phyloP scores from a whole-genome alignment of 2,797 vertebrate genomes.

The Tympanoctomys barrerae region DNA sequence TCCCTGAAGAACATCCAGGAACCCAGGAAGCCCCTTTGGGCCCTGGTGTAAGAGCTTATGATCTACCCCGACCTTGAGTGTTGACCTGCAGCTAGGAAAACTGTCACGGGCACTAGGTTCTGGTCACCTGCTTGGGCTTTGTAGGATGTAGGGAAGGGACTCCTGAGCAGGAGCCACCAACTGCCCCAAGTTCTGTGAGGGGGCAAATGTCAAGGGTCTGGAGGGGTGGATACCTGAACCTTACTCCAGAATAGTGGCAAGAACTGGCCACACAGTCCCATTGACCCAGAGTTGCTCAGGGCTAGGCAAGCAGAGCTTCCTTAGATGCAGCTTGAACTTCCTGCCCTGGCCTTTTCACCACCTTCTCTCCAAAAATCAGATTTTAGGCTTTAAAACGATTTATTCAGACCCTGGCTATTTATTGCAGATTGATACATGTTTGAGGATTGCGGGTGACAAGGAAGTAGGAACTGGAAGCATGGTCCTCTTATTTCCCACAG shows the following conservation, averaged over 20 bases:
- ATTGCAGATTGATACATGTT: constrained; percentile 54
- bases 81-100: not conserved
- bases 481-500: not conserved
- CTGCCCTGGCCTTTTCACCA: not conserved
- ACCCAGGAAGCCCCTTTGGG: not conserved
- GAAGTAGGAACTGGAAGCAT: not conserved
- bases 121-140: not conserved
- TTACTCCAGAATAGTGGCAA: not conserved
- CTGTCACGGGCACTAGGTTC: not conserved
- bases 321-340: not conserved
- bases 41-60: not conserved
- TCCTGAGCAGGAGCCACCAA: not conserved
- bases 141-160: not conserved
- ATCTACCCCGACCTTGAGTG: not conserved
- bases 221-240: not conserved
- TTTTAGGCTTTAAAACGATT: not conserved
- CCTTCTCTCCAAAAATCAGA: not conserved
- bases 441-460: not conserved
- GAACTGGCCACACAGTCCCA: not conserved
- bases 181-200: not conserved
- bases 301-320: not conserved
- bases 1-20: not conserved
- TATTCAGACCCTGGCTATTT: constrained; percentile 56
- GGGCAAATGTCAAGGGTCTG: not conserved
- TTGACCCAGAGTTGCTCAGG: not conserved